A percentile compares a stretch with the other conserved stretches of the same genome.
Evolutionary conservation across 2,113 vertebrate genomes (phyloP).

Genomic region (Cromileptes altivelis): DNA sequence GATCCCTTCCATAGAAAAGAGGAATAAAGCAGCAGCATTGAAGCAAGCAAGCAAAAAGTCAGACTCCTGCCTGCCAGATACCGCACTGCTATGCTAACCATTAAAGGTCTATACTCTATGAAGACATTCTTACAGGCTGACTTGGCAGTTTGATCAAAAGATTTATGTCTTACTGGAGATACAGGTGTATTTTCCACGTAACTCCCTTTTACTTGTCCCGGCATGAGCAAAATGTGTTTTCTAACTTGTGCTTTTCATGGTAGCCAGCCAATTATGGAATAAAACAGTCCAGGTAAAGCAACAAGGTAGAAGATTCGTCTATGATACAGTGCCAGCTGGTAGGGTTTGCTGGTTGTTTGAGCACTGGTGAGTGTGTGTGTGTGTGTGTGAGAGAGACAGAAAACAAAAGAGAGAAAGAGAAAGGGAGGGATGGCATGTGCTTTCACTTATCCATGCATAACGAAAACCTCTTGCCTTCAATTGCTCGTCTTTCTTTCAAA

Average conservation of each 20-base stretch:
- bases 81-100: neutral
- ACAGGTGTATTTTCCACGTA: neutral
- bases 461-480: constrained; percentile 10
- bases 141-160: constrained; percentile 24
- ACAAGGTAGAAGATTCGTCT: neutral
- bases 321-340: neutral
- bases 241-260: neutral
- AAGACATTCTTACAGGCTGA: neutral
- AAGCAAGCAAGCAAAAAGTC: neutral
- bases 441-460: constrained; percentile 13
- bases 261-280: neutral
- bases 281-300: neutral
- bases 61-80: neutral
- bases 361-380: neutral
- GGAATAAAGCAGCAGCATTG: neutral
- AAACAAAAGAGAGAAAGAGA: neutral
- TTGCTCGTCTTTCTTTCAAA: neutral
- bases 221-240: constrained; percentile 18
- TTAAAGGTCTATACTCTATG: neutral
- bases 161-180: neutral
- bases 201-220: neutral
- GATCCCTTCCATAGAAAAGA: neutral
- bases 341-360: neutral
- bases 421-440: neutral
- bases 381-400: neutral